These are phyloP conservation scores for Dicaeum eximium DNA, from an alignment of 2,113 vertebrate genomes.

Conservation along the genomic window DNA sequence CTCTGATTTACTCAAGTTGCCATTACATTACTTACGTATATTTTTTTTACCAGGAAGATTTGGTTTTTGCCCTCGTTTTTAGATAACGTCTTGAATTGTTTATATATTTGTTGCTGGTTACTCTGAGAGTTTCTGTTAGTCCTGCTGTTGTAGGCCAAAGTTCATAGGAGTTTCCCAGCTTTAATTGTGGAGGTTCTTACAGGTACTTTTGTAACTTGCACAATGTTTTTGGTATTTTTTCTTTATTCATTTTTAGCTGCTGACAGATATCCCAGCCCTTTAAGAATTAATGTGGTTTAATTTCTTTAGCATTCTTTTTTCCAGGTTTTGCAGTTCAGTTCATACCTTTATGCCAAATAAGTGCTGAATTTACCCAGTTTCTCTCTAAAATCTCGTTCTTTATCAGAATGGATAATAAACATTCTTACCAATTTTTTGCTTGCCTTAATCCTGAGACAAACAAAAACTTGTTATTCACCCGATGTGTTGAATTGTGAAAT, in stretches of 20 bases:
- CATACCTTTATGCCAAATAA: not conserved
- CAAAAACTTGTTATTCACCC: not conserved
- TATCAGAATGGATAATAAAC: not conserved
- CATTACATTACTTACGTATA: not conserved
- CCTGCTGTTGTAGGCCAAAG: not conserved
- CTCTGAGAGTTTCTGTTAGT: not conserved
- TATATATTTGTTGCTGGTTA: not conserved
- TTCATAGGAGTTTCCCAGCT: not conserved
- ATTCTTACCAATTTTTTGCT: not conserved
- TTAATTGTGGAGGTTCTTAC: not conserved
- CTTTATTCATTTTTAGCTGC: not conserved
- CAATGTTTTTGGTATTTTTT: not conserved
- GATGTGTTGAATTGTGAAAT: conserved; percentile 15
- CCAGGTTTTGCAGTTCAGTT: not conserved
- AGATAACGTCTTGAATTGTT: not conserved
- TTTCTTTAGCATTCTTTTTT: not conserved
- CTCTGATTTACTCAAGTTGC: not conserved
- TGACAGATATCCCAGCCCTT: not conserved
- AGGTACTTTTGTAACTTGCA: not conserved
- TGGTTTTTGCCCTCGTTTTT: not conserved
- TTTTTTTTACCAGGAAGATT: not conserved
- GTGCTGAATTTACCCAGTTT: not conserved
- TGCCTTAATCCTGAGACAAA: not conserved
- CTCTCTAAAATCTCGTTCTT: not conserved
- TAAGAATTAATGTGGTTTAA: not conserved